These are phyloP conservation scores for Lacanobia oleracea DNA, from an alignment of 2,888 invertebrate genomes.

Conservation along the genomic window DNA sequence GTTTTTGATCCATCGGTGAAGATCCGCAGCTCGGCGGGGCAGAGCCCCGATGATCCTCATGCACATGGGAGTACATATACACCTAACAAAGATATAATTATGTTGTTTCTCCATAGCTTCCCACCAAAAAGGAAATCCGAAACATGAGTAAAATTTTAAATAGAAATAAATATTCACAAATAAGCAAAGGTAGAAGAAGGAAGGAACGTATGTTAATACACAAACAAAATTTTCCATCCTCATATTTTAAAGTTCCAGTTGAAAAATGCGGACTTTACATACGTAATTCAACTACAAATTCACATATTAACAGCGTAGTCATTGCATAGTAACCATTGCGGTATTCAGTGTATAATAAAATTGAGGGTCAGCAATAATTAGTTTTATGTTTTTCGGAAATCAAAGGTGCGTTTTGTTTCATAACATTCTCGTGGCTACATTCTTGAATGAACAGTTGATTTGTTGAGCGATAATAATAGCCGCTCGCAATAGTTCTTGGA, in stretches of 20 bases:
- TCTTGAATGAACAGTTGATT: constrained; percentile 65
- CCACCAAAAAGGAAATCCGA: neutral
- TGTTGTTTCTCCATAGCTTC: neutral
- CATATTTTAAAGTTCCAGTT: constrained; percentile 1
- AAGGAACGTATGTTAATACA: constrained; percentile 5
- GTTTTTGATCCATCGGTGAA: no score
- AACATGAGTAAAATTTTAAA: neutral
- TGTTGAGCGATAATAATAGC: constrained; percentile 56
- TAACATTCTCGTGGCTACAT: constrained; percentile 57
- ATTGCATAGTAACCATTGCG: no score
- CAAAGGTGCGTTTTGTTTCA: constrained; percentile 57
- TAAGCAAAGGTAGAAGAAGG: constrained; percentile 24
- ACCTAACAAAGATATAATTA: neutral
- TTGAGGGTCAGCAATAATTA: constrained; percentile 59
- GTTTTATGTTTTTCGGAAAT: constrained; percentile 58
- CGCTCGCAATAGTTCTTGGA: constrained; percentile 71
- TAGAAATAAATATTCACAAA: neutral
- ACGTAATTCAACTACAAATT: neutral
- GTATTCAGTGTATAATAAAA: constrained; percentile 48
- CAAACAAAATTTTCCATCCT: constrained; percentile 7
- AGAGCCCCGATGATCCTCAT: no score
- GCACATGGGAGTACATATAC: no score
- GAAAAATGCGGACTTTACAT: constrained; percentile 33
- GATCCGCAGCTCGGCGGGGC: no score
- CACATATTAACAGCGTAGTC: constrained; percentile 13